Percentiles rank a stretch among this genome's conserved stretches.
Conservation (phyloP, 1,140 invertebrate genomes). For the Drosophila pseudoobscura region DNA sequence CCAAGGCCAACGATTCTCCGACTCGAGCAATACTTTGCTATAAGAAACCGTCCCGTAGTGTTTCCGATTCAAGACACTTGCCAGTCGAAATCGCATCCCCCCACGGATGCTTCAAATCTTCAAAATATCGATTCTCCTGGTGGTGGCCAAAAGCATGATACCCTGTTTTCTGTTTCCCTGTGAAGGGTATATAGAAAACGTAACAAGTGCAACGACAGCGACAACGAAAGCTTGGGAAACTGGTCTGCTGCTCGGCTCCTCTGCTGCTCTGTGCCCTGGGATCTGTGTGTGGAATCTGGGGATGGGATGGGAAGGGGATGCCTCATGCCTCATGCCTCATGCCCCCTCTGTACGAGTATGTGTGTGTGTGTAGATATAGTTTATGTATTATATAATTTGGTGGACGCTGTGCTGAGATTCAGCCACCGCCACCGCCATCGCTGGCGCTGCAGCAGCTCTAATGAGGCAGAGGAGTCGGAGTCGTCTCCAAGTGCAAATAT, state of each 20-base stretch:
- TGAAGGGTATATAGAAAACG: conserved; percentile 25
- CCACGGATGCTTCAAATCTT: too few relatives aligned
- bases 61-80: too few relatives aligned
- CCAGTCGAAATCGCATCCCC: too few relatives aligned
- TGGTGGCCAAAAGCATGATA: too few relatives aligned
- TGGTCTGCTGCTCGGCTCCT: conserved; percentile 45
- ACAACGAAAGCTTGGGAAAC: conserved; percentile 47
- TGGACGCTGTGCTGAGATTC: conserved; percentile 40
- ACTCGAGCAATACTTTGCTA: too few relatives aligned
- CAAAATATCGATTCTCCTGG: too few relatives aligned
- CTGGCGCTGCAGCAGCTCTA: conserved; percentile 42
- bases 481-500: conserved; percentile 25
- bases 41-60: too few relatives aligned
- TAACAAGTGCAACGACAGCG: conserved; percentile 67
- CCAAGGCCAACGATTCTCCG: too few relatives aligned
- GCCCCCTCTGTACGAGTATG: neutral
- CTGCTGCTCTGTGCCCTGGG: neutral
- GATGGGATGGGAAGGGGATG: too few relatives aligned
- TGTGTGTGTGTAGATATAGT: conserved; percentile 37
- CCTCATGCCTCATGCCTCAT: neutral
- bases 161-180: too few relatives aligned
- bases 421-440: conserved; percentile 18
- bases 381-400: conserved; percentile 75
- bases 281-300: too few relatives aligned
- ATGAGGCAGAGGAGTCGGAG: conserved; percentile 37